phyloP scores from a whole-genome alignment of 2,113 vertebrate species.

The Takifugu bimaculatus region DNA sequence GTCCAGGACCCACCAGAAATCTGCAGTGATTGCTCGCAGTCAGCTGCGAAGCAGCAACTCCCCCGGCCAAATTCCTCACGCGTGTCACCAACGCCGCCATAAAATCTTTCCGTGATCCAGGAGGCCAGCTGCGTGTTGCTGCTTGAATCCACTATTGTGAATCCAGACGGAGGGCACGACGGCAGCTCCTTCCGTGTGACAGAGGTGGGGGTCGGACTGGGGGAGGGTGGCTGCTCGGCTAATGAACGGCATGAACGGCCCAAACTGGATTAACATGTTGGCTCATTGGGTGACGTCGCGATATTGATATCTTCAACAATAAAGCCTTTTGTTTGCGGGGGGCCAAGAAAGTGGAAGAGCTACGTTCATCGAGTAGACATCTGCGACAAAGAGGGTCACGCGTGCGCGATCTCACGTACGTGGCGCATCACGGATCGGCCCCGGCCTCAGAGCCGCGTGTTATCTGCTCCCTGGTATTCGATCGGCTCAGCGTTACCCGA shows the following conservation, averaged over 20 bases:
- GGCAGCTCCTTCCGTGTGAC: conserved; percentile 16
- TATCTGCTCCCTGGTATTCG: conserved; percentile 15
- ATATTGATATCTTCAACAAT: conserved; percentile 49
- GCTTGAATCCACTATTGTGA: conserved; percentile 32
- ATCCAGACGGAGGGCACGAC: conserved; percentile 31
- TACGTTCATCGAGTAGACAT: conserved; percentile 19
- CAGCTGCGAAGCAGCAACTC: not conserved
- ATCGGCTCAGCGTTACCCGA: conserved; percentile 18
- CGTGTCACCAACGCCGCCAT: conserved; percentile 12
- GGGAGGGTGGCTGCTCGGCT: conserved; percentile 8
- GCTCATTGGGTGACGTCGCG: conserved; percentile 34
- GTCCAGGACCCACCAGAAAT: not conserved
- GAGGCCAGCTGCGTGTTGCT: conserved; percentile 35
- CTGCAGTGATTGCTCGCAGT: not conserved
- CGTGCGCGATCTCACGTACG: too few species aligned
- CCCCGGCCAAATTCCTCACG: conserved; percentile 5
- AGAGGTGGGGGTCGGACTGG: conserved; percentile 12
- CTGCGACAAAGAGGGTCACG: conserved; percentile 7
- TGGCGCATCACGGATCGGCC: too few species aligned
- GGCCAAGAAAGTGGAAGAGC: conserved; percentile 22
- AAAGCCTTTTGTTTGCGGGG: conserved; percentile 40
- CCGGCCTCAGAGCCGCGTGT: not conserved
- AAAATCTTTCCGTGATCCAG: conserved; percentile 21
- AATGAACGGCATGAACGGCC: conserved; percentile 36
- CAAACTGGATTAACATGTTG: conserved; percentile 66